phyloP scores from a whole-genome alignment of 2,113 vertebrate species.

The Vanacampus margaritifer region DNA sequence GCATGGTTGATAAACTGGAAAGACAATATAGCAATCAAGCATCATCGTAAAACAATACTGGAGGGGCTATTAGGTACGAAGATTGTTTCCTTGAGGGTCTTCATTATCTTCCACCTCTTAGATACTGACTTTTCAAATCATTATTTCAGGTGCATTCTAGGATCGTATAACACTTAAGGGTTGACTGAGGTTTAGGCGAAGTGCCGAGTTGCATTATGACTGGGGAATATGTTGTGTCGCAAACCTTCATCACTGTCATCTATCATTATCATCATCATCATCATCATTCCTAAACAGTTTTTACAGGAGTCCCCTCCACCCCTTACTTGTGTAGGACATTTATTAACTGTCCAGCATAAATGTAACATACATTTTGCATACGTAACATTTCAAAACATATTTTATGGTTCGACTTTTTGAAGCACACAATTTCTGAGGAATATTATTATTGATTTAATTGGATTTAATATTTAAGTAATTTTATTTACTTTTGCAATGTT shows the following conservation, averaged over 20 bases:
- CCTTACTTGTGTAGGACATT: no score
- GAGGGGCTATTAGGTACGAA: background rate
- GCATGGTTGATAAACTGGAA: constrained; percentile 36
- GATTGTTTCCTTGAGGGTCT: background rate
- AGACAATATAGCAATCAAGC: constrained; percentile 11
- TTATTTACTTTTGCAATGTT: no score
- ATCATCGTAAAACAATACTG: background rate
- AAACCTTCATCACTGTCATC: background rate
- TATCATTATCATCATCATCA: no score
- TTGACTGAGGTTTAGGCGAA: background rate
- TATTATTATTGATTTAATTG: no score
- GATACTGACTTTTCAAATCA: background rate
- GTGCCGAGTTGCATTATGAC: background rate
- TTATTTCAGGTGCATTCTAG: background rate
- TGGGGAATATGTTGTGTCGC: background rate
- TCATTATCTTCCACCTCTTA: background rate
- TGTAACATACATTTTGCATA: no score
- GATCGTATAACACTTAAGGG: background rate
- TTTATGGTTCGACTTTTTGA: no score
- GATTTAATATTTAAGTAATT: no score
- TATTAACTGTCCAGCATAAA: no score
- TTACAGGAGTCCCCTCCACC: no score
- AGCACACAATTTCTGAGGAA: no score
- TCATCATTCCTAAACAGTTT: no score
- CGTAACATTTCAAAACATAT: no score